Evolutionary conservation across 2,797 vertebrate genomes (phyloP).

Genomic region (Channa striata): DNA sequence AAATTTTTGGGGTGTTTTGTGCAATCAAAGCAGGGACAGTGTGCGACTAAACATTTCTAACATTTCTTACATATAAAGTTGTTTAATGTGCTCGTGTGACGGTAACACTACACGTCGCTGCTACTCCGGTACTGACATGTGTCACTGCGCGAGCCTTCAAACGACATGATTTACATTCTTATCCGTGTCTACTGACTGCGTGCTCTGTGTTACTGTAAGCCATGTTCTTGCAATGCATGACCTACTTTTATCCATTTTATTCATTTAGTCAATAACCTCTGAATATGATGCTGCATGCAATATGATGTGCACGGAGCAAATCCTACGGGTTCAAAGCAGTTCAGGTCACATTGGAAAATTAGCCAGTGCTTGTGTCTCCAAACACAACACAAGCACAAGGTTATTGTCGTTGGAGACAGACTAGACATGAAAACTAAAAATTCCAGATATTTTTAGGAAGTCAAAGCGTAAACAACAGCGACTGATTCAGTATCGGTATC

Average conservation of each 20-base stretch:
- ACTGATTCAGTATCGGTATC: neutral
- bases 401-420: neutral
- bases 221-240: constrained; percentile 11
- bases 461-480: neutral
- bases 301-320: constrained; percentile 11
- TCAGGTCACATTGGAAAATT: constrained; percentile 2
- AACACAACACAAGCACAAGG: no score
- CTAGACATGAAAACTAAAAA: neutral
- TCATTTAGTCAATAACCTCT: neutral
- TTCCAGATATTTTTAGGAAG: neutral
- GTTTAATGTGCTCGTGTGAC: neutral
- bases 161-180: constrained; percentile 54
- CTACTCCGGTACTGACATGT: constrained; percentile 12
- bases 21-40: neutral
- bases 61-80: neutral
- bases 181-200: constrained; percentile 6
- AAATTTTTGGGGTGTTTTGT: neutral
- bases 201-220: constrained; percentile 14
- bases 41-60: neutral
- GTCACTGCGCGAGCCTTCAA: constrained; percentile 43
- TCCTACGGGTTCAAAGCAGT: neutral
- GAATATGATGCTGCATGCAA: constrained; percentile 2
- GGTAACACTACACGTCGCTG: neutral
- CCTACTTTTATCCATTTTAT: constrained; percentile 2
- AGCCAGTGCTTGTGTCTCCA: neutral